Evolutionary conservation across 2,113 vertebrate genomes (phyloP).

Genomic region (Macquaria australasica): DNA sequence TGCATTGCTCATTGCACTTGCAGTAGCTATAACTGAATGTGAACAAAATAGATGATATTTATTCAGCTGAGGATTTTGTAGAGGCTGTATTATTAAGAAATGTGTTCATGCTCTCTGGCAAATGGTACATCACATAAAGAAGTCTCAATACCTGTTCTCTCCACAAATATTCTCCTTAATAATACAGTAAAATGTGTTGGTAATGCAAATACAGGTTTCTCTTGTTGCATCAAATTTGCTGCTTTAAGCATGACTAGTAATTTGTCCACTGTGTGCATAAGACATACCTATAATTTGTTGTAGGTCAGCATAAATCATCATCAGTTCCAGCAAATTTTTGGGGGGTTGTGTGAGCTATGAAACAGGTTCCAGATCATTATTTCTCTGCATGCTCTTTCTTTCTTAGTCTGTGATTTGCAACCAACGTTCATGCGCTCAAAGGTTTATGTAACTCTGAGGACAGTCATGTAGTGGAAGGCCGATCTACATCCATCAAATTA

Average conservation of each 20-base stretch:
- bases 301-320: neutral
- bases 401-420: slow-evolving; percentile 7
- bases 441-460: neutral
- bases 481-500: neutral
- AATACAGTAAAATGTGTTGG: neutral
- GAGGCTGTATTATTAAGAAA: neutral
- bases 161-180: neutral
- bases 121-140: neutral
- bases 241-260: slow-evolving; percentile 32
- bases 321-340: neutral
- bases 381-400: neutral
- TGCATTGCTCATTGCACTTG: neutral
- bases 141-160: neutral
- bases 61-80: neutral
- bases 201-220: neutral
- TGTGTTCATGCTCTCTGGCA: neutral
- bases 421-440: neutral
- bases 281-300: neutral
- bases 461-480: neutral
- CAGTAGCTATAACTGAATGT: neutral
- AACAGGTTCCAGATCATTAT: neutral
- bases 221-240: neutral
- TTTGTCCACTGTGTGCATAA: slow-evolving; percentile 28
- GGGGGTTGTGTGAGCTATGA: neutral
- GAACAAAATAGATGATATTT: neutral